Conservation (phyloP, 2,797 vertebrate species). For the Acipenser oxyrinchus region DNA sequence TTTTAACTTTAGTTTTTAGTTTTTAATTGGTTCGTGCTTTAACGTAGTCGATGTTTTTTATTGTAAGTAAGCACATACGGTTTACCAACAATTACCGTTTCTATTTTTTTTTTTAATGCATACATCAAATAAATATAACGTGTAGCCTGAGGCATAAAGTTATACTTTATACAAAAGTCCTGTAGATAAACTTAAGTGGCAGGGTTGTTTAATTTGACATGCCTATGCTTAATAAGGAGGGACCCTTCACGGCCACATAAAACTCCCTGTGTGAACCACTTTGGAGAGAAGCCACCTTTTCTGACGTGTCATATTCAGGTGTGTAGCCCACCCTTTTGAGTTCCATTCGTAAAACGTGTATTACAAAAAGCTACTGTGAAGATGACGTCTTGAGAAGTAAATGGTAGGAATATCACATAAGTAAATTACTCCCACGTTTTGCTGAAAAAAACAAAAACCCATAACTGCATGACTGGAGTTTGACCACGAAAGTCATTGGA, state of each 20-base stretch:
- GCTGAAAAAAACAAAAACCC: constrained; percentile 6
- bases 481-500: constrained; percentile 35
- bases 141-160: too few species aligned
- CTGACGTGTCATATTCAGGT: constrained; percentile 26
- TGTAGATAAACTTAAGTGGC: too few species aligned
- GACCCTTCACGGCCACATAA: constrained; percentile 23
- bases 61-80: too few species aligned
- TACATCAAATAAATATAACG: too few species aligned
- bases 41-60: too few species aligned
- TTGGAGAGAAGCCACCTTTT: constrained; percentile 17
- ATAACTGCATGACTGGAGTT: constrained; percentile 15
- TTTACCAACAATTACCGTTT: too few species aligned
- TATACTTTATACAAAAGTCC: too few species aligned
- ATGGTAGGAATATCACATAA: constrained; percentile 4
- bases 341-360: neutral
- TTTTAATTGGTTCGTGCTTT: too few species aligned
- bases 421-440: constrained; percentile 11
- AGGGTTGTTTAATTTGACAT: too few species aligned
- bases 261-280: constrained; percentile 19
- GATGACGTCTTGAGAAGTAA: neutral
- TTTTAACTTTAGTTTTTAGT: too few species aligned
- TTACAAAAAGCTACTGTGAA: neutral
- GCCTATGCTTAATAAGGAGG: constrained; percentile 20
- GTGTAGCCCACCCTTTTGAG: neutral
- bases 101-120: too few species aligned